These are phyloP conservation scores for Drosophila imparisetae DNA, from an alignment of 2,888 invertebrate genomes.

Conservation along the genomic window DNA sequence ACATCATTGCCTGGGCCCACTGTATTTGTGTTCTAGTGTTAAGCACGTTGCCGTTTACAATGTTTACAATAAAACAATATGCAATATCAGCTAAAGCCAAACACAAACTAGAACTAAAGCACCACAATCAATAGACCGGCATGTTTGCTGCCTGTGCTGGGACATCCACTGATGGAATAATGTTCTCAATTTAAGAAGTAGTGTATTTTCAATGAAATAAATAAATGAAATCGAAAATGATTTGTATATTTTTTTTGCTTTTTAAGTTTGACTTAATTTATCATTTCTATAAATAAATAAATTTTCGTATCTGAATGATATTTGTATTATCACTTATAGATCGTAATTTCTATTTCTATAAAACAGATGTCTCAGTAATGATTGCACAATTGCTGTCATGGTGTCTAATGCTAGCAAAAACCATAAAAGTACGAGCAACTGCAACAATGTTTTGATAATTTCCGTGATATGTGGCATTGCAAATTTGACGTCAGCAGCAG, in stretches of 20 bases:
- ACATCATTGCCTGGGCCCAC: not conserved
- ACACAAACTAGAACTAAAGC: constrained; percentile 6
- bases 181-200: not conserved
- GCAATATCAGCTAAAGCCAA: constrained; percentile 41
- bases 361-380: constrained; percentile 10
- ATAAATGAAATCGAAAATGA: not conserved
- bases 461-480: constrained; percentile 12
- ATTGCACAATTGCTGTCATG: constrained; percentile 14
- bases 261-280: not conserved
- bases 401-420: constrained; percentile 8
- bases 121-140: constrained; percentile 4
- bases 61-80: constrained; percentile 32
- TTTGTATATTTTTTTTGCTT: fast-evolving
- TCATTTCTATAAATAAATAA: not conserved
- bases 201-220: too few species aligned
- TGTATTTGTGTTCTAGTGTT: constrained; percentile 1
- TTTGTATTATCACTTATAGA: too few species aligned
- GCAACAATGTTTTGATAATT: constrained; percentile 39
- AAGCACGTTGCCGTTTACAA: constrained; percentile 13
- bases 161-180: not conserved
- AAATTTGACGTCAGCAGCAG: constrained; percentile 27
- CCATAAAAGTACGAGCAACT: constrained; percentile 8
- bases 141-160: not conserved
- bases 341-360: not conserved
- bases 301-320: not conserved